Conservation (phyloP, 2,113 vertebrate species). For the Barbus barbus region DNA sequence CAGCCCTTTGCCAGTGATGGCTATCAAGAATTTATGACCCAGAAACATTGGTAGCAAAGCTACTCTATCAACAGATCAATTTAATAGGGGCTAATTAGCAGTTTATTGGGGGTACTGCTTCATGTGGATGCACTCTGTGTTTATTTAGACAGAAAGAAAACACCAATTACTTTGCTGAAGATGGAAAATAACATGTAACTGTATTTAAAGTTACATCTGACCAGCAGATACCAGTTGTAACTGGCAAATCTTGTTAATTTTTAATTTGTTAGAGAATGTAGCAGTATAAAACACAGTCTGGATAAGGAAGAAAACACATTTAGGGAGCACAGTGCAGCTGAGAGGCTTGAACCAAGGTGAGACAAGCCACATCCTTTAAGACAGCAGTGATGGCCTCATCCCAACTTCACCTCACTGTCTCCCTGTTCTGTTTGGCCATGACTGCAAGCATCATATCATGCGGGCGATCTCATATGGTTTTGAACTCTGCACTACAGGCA, state of each 20-base stretch:
- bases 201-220: not conserved
- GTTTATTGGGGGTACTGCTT: constrained; percentile 37
- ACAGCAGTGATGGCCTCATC: constrained; percentile 43
- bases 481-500: constrained; percentile 42
- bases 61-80: constrained; percentile 34
- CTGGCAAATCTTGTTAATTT: not conserved
- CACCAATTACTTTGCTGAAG: constrained; percentile 1
- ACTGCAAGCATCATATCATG: constrained; percentile 39
- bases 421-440: constrained; percentile 40
- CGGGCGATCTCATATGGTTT: constrained; percentile 40
- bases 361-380: not conserved
- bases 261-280: not conserved
- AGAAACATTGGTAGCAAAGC: not conserved
- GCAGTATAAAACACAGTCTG: constrained; percentile 39
- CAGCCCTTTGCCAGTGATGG: not conserved
- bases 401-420: constrained; percentile 33
- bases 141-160: constrained; percentile 11
- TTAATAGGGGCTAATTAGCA: not conserved
- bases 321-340: constrained; percentile 11
- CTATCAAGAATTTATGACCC: constrained; percentile 3
- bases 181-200: constrained; percentile 28
- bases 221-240: not conserved
- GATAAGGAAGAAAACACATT: not conserved
- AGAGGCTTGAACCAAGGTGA: not conserved
- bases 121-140: constrained; percentile 10